Evolutionary conservation across 2,888 invertebrate species (phyloP), one percentile per base, ranked within the genome.

Genomic region (Melanotus villosus): DNA sequence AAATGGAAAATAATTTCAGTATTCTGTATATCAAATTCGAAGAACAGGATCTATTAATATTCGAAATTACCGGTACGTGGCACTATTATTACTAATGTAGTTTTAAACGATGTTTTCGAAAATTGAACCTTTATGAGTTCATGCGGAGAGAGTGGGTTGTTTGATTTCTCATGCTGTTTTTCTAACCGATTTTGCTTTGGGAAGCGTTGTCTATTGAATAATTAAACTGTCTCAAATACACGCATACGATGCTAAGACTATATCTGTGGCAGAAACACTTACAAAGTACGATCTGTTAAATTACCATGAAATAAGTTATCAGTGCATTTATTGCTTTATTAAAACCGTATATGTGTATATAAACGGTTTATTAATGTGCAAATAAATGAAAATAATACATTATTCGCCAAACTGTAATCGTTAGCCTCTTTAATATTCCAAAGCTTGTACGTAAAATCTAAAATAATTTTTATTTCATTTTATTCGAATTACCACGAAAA

Each of bases 81-180:
- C 16, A 21, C 14, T 50, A 63, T 52, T 63, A 63, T 52, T 50
- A 63, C 47, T 63, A 63, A 63, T 63, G 63, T 54, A 36, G 23
- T 54, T 63, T 63, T 36, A 63, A 63, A 63, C 50, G 63, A 63
- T 63, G 63, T 63, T 63, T 34, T 63, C 50, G 52, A 63, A 63
- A 63, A 63, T 63, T 63, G 63, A 50, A 63, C 52, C 47, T 58
- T 65, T 58, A 58, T 26, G 62, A 65, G 47, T 58, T 62, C 67
- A 54, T 60, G 67, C 67, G 19, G 67, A 34, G 67, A 32, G 67
- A 54, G 67, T 67, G 41, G 67, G 67, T 54, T 52, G 67, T 67
- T 60, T 67, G 60, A 67, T 60, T 60, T 67, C 50, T 67, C 67
- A 67, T 43, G 67, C 67, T 67, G 67, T 54, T 60, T 60, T 67